These are phyloP conservation scores for Lithophane ornitopus DNA, from an alignment of 2,888 invertebrate genomes.

Conservation along the genomic window DNA sequence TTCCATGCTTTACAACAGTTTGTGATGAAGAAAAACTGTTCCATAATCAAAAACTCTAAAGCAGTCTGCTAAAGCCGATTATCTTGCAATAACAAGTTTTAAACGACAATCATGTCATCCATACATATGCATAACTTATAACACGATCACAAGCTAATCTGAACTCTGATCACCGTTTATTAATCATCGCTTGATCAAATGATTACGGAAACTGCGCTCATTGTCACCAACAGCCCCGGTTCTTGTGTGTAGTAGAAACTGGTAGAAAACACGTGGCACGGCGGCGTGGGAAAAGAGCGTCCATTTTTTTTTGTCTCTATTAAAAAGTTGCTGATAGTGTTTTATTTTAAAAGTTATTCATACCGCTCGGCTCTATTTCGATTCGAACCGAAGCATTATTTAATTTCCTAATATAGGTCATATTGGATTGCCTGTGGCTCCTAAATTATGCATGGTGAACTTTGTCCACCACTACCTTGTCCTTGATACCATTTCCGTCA, in stretches of 20 bases:
- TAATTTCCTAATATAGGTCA: not conserved
- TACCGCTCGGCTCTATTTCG: not conserved
- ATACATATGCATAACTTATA: not conserved
- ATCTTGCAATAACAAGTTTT: not conserved
- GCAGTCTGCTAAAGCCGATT: not conserved
- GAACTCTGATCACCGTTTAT: conserved; percentile 6
- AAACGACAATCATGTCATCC: not conserved
- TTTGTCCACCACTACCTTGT: not conserved
- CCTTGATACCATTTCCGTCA: not conserved
- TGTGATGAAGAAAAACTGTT: not conserved
- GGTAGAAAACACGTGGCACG: conserved; percentile 54
- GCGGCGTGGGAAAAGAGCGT: conserved; percentile 34
- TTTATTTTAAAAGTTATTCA: not conserved
- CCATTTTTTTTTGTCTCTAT: conserved; percentile 16
- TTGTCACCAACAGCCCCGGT: conserved; percentile 27
- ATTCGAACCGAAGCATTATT: not conserved
- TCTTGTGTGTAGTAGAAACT: conserved; percentile 16
- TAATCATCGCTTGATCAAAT: conserved; percentile 20
- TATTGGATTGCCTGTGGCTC: not conserved
- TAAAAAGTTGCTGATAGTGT: not conserved
- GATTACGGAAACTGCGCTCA: conserved; percentile 27
- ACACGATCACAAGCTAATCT: conserved; percentile 12
- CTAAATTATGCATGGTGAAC: not conserved
- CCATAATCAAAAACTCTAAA: not conserved
- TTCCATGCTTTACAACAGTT: not conserved